Percentiles rank a stretch among this genome's conserved stretches.
Conservation (phyloP, 1,140 invertebrate species). For the Plodia interpunctella region DNA sequence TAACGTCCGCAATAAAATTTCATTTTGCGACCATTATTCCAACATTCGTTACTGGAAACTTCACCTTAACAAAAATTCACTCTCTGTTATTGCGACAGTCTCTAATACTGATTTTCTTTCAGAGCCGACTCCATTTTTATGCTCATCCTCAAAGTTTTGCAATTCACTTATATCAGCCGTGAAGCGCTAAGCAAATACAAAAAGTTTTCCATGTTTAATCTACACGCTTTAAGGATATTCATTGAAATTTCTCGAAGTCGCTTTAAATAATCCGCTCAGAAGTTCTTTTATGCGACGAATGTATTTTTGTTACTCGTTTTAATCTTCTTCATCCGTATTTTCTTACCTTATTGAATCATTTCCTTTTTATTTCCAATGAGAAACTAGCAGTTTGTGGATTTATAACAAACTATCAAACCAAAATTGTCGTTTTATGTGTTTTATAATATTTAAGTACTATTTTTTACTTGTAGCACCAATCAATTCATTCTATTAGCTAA, state of each 20-base stretch:
- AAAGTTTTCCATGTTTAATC: conserved; percentile 72
- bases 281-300: conserved; percentile 45
- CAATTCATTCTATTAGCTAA: too few relatives aligned
- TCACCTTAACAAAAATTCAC: conserved; percentile 62
- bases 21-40: conserved; percentile 33
- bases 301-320: conserved; percentile 7
- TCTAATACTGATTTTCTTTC: conserved; percentile 67
- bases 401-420: too few relatives aligned
- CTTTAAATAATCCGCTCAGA: conserved; percentile 62
- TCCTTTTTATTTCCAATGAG: background rate
- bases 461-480: too few relatives aligned
- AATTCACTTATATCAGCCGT: conserved; percentile 75
- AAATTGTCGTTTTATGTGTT: too few relatives aligned
- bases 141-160: conserved; percentile 74
- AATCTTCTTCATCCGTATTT: background rate
- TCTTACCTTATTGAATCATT: background rate
- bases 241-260: conserved; percentile 62
- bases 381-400: too few relatives aligned
- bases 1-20: conserved; percentile 38
- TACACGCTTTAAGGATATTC: conserved; percentile 67
- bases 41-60: conserved; percentile 47
- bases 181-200: conserved; percentile 73
- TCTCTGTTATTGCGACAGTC: conserved; percentile 64
- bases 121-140: conserved; percentile 67
- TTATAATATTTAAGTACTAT: too few relatives aligned